These are phyloP conservation scores for Operophtera brumata DNA, from an alignment of 2,888 invertebrate species.

Conservation along the genomic window DNA sequence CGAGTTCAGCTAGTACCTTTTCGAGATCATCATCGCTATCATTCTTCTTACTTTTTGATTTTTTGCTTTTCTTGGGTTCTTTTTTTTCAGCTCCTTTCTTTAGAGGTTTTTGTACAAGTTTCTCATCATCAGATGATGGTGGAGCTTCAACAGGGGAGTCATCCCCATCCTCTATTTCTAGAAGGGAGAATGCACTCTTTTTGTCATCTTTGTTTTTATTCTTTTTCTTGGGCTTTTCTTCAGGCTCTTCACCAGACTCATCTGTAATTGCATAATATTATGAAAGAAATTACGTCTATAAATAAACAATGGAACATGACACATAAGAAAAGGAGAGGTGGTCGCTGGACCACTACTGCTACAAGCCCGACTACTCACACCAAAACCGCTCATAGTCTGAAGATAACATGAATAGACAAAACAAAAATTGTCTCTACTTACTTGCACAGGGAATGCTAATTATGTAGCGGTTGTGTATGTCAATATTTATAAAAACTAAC, in stretches of 20 bases:
- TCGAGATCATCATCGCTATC: slow-evolving; percentile 91
- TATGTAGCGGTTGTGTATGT: too few species aligned
- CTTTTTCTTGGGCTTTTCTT: slow-evolving; percentile 68
- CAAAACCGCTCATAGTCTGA: too few species aligned
- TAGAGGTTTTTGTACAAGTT: slow-evolving; percentile 56
- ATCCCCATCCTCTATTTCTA: slow-evolving; percentile 84
- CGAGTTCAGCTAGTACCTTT: slow-evolving; percentile 90
- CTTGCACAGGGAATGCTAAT: too few species aligned
- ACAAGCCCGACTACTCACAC: too few species aligned
- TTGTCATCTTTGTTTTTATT: slow-evolving; percentile 68
- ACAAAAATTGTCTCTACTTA: too few species aligned
- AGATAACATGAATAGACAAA: too few species aligned
- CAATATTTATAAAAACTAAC: neutral
- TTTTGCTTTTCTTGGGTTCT: slow-evolving; percentile 85
- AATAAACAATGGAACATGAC: too few species aligned
- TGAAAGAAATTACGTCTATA: neutral
- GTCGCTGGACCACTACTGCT: too few species aligned
- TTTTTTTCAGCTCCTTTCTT: slow-evolving; percentile 62
- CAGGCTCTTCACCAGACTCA: slow-evolving; percentile 70
- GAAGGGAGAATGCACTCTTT: slow-evolving; percentile 84
- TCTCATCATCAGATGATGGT: slow-evolving; percentile 73
- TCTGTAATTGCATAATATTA: slow-evolving; percentile 40
- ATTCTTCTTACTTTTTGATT: slow-evolving; percentile 85
- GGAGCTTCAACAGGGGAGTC: slow-evolving; percentile 68
- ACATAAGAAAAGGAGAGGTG: too few species aligned